Conservation (phyloP, 2,888 invertebrate species). For the Coelopa pilipes region DNA sequence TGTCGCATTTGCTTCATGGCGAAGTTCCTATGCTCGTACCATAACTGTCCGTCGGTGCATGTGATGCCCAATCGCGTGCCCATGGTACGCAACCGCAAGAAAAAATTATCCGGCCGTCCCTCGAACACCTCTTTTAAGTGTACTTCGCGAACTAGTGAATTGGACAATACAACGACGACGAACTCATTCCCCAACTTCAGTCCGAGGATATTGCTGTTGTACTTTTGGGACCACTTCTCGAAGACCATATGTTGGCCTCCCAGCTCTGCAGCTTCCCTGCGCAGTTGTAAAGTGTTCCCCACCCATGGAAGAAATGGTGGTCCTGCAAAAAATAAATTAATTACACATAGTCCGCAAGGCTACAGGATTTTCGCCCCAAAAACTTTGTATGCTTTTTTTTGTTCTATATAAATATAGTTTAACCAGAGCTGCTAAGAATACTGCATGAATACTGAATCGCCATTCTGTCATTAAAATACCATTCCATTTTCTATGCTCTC, state of each 20-base stretch:
- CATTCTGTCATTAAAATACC: no score
- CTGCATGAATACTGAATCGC: no score
- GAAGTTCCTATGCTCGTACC: slow-evolving; percentile 71
- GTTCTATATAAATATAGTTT: no score
- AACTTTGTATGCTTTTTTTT: no score
- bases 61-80: slow-evolving; percentile 71
- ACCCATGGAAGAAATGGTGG: slow-evolving; percentile 63
- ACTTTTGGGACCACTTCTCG: slow-evolving; percentile 66
- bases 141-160: slow-evolving; percentile 69
- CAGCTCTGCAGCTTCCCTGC: slow-evolving; percentile 56
- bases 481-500: no score
- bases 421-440: no score
- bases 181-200: slow-evolving; percentile 70
- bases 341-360: background rate
- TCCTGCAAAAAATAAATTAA: slow-evolving; percentile 51
- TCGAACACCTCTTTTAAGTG: slow-evolving; percentile 72
- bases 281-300: slow-evolving; percentile 62
- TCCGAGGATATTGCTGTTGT: slow-evolving; percentile 70
- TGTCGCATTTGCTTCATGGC: slow-evolving; percentile 69
- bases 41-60: slow-evolving; percentile 71
- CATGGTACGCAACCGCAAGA: slow-evolving; percentile 73
- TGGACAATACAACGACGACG: slow-evolving; percentile 70
- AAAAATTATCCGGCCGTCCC: slow-evolving; percentile 75
- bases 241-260: slow-evolving; percentile 70
- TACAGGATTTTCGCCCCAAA: no score